Conservation (phyloP, 2,113 vertebrate species). For the Rafetus swinhoei region DNA sequence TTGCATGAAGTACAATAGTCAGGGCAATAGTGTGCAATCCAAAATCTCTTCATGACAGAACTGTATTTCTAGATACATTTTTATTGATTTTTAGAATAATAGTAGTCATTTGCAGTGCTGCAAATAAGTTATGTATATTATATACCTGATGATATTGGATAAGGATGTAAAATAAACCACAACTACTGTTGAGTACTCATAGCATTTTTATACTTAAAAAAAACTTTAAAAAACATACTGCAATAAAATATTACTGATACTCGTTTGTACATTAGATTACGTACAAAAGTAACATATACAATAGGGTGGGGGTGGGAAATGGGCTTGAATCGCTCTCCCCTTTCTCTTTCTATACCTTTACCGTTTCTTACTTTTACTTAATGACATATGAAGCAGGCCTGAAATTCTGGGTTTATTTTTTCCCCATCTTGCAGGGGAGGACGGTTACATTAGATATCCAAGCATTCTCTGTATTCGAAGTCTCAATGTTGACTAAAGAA, state of each 20-base stretch:
- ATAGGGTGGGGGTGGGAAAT: neutral
- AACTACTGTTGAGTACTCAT: neutral
- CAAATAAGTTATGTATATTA: neutral
- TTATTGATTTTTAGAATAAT: neutral
- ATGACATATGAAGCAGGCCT: conserved; percentile 34
- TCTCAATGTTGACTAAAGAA: neutral
- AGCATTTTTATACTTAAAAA: neutral
- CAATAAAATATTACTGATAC: neutral
- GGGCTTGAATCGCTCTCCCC: neutral
- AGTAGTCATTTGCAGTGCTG: neutral
- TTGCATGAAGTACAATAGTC: neutral
- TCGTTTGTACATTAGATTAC: neutral
- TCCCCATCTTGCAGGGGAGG: neutral
- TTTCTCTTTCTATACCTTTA: neutral
- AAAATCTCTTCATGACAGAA: neutral
- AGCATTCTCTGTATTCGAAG: neutral
- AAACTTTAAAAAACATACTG: neutral
- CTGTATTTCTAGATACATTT: conserved; percentile 7
- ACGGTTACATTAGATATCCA: rapidly evolving
- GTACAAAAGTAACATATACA: neutral
- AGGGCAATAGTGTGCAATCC: neutral
- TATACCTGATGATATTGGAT: neutral
- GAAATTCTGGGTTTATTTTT: neutral
- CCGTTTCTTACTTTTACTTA: neutral
- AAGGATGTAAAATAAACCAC: neutral